A percentile compares a stretch with the other conserved stretches of the same genome.
Conservation (phyloP, 2,113 vertebrate genomes). For the Dascyllus trimaculatus region DNA sequence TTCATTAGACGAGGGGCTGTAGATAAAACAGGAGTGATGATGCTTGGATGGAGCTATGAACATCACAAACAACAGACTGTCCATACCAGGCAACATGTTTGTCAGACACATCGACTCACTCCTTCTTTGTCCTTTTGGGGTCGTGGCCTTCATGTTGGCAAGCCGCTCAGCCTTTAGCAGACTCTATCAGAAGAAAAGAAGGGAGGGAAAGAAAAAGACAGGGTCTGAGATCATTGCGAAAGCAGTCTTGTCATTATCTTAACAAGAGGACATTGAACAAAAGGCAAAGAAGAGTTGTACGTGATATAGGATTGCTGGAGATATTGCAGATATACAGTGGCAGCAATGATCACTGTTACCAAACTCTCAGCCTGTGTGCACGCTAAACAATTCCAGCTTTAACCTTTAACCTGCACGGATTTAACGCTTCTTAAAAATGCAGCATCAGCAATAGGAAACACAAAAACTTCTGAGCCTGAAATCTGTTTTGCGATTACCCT, state of each 20-base stretch:
- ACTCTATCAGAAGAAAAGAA: slow-evolving; percentile 59
- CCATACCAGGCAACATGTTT: slow-evolving; percentile 5
- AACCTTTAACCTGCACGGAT: slow-evolving; percentile 11
- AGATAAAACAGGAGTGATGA: slow-evolving; percentile 4
- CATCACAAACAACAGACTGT: slow-evolving; percentile 13
- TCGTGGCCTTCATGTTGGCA: slow-evolving; percentile 47
- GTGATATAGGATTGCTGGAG: background rate
- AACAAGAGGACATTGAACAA: background rate
- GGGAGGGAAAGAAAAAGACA: slow-evolving; percentile 6
- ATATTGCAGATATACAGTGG: background rate
- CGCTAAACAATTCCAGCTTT: slow-evolving; percentile 19
- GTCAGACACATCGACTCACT: slow-evolving; percentile 59
- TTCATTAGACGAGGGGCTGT: background rate
- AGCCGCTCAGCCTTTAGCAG: slow-evolving; percentile 22
- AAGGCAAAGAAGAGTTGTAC: background rate
- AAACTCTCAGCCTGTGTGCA: background rate
- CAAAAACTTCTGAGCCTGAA: slow-evolving; percentile 48
- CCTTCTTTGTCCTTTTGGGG: slow-evolving; percentile 52
- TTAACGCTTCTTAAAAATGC: slow-evolving; percentile 27
- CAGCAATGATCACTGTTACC: background rate
- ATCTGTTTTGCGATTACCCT: slow-evolving; percentile 32
- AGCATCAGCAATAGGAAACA: slow-evolving; percentile 41
- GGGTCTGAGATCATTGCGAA: slow-evolving; percentile 29
- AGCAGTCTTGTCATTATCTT: slow-evolving; percentile 1
- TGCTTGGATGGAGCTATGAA: slow-evolving; percentile 6